These are phyloP conservation scores for Camponotus fellah DNA, from an alignment of 2,888 invertebrate species.

Conservation along the genomic window DNA sequence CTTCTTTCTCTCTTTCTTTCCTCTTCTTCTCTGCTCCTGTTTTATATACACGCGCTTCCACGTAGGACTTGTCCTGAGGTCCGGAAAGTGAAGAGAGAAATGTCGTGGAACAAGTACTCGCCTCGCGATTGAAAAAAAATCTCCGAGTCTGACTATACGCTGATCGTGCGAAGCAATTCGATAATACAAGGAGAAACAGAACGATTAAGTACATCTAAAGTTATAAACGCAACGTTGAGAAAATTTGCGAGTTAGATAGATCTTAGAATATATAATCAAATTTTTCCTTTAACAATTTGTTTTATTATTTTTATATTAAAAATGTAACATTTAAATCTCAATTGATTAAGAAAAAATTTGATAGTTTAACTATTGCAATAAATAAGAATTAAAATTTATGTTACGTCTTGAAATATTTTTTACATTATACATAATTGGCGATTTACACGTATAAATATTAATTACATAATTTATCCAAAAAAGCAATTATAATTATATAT, in stretches of 20 bases:
- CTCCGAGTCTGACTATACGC: conserved; percentile 53
- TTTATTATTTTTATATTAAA: neutral
- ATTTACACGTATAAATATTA: neutral
- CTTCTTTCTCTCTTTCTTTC: conserved; percentile 33
- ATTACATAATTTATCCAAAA: neutral
- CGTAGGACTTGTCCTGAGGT: conserved; percentile 45
- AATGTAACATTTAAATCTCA: neutral
- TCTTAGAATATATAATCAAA: neutral
- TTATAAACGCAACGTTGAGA: neutral
- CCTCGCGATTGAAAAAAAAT: conserved; percentile 54
- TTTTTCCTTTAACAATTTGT: neutral
- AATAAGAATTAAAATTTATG: neutral
- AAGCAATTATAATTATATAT: no score
- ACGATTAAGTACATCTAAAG: neutral
- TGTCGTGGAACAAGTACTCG: conserved; percentile 60
- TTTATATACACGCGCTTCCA: conserved; percentile 52
- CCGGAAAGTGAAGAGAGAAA: conserved; percentile 65
- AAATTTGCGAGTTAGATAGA: neutral
- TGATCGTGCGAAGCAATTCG: conserved; percentile 29
- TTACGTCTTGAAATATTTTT: neutral
- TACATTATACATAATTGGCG: neutral
- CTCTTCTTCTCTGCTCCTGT: conserved; percentile 57
- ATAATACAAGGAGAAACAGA: neutral
- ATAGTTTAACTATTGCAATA: neutral
- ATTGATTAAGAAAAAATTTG: neutral